These are phyloP conservation scores for Littorina saxatilis DNA, from an alignment of 1,140 invertebrate genomes.

Conservation along the genomic window DNA sequence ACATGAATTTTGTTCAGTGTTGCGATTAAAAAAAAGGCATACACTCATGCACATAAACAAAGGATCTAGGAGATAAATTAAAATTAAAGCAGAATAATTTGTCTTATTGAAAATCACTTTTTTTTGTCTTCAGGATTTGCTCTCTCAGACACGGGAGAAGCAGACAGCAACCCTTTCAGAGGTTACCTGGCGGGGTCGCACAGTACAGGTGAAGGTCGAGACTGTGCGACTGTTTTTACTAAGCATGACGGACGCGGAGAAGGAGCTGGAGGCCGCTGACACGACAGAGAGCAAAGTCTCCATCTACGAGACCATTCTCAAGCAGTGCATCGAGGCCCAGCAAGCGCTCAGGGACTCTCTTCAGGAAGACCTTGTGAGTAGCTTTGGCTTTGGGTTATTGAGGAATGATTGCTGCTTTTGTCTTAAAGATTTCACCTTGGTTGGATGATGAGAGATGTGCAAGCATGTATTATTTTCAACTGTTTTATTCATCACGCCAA, in stretches of 20 bases:
- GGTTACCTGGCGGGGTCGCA: conserved; percentile 89
- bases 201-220: conserved; percentile 88
- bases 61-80: no score
- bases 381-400: neutral
- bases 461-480: no score
- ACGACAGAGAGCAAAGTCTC: conserved; percentile 73
- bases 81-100: no score
- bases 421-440: no score
- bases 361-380: conserved; percentile 83
- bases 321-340: conserved; percentile 97
- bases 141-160: conserved; percentile 90
- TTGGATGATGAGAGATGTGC: no score
- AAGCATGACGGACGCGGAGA: conserved; percentile 86
- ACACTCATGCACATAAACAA: no score
- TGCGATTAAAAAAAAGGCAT: no score
- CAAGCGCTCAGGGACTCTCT: conserved; percentile 88
- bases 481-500: no score
- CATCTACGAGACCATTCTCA: conserved; percentile 91
- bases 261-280: conserved; percentile 82
- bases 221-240: conserved; percentile 87
- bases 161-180: conserved; percentile 87
- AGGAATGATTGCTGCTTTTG: no score
- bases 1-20: no score
- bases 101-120: no score
- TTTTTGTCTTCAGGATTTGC: conserved; percentile 82